Base-by-base conservation (phyloP, 1,140 invertebrate genomes). In the Phocides pigmalion region DNA sequence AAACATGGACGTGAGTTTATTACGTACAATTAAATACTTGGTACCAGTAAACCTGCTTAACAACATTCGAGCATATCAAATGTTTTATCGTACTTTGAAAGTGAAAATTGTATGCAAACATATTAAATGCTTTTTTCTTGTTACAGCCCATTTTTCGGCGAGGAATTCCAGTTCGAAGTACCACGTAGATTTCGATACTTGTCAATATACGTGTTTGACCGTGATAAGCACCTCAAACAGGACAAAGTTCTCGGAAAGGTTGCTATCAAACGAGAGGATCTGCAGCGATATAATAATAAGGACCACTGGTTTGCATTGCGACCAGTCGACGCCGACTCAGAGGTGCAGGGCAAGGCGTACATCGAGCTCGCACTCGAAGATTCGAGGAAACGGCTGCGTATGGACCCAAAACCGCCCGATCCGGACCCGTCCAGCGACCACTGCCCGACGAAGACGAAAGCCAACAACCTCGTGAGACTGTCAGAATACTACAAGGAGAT, bases 151-250 rank as follows among this genome's bases (percentile, higher is more conserved):
- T 98, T 98, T 90, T 98, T 97, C 87, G 97, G 96, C 51, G 97
- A 98, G 89, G 97, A 98, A 85, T 98, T 97, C 92, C 95, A 97
- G 82, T 98, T 98, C 81, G 97, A 98, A 82, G 96, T 98, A 62
- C 97, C 97, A 58, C 92, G 97, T 75, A 94, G 95, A 81, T 98
- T 98, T 90, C 94, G 97, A 69, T 97, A 96, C 87, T 93, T 98
- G 20, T 96, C 96, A 51, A 95, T 98, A 76, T 97, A 97, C 90
- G 94, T 98, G 61, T 97, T 96, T 89, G 96, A 97, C 76, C 92
- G 96, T 67, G 96, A 97, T 79, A 93, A 96, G 66, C 94, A 96
- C 76, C 93, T 95, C 81, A 97, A 97, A 82, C 95, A 96, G 82
- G 96, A 97, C 77, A 96, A 96, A 89, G 95, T 97, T 32, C 93